Percentiles rank a stretch among this genome's conserved stretches.
These are phyloP conservation scores for Leucopternis melanops DNA, from an alignment of 2,113 vertebrate genomes.

Conservation along the genomic window DNA sequence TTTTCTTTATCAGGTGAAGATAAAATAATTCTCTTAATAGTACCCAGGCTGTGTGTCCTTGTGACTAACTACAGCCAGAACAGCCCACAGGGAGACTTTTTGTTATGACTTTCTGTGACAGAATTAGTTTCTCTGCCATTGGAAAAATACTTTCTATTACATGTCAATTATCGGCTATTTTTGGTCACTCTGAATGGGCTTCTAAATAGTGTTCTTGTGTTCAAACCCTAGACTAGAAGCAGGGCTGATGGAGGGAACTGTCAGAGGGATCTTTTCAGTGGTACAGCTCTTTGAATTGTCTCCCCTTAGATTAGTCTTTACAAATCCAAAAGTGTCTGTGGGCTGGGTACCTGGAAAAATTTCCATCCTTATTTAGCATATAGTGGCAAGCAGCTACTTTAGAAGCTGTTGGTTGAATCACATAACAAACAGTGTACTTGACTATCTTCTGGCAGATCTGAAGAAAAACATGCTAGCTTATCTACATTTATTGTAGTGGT, in stretches of 20 bases:
- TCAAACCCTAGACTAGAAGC: background rate
- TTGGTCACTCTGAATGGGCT: background rate
- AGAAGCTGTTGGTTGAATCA: background rate
- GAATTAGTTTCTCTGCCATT: background rate
- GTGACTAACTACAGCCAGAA: background rate
- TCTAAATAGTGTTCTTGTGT: background rate
- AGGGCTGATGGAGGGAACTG: background rate
- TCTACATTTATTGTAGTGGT: background rate
- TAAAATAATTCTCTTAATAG: background rate
- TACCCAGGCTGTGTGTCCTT: background rate
- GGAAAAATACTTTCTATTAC: background rate
- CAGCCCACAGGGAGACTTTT: background rate
- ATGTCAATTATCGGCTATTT: background rate
- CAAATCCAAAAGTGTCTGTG: background rate
- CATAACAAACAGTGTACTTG: background rate
- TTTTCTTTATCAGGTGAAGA: background rate
- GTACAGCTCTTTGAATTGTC: background rate
- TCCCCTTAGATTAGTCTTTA: background rate
- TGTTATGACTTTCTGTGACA: background rate
- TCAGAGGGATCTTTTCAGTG: background rate
- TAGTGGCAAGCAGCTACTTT: background rate
- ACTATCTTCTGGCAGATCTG: background rate
- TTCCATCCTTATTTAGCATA: background rate
- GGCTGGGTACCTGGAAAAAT: background rate
- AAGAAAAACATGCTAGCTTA: background rate